Evolutionary conservation across 2,797 vertebrate genomes (phyloP).

Genomic region (Podarcis lilfordi): DNA sequence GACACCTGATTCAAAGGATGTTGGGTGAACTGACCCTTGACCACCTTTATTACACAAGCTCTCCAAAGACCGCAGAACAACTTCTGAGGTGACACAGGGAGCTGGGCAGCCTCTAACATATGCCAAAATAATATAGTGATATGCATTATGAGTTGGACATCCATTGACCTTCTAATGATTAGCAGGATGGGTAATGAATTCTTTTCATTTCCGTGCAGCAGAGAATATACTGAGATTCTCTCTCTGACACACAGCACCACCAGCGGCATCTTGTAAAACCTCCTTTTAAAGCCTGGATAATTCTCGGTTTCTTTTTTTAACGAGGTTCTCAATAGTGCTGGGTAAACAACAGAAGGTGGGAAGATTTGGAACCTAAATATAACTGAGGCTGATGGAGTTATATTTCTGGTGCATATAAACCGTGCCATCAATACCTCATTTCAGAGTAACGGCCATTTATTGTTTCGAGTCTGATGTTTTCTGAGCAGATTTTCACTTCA

Average conservation of each 20-base stretch:
- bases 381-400: constrained; percentile 60
- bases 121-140: neutral
- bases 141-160: neutral
- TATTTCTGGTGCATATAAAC: constrained; percentile 69
- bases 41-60: neutral
- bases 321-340: constrained; percentile 52
- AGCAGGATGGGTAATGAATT: neutral
- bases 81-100: neutral
- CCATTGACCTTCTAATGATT: neutral
- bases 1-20: neutral
- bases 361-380: constrained; percentile 70
- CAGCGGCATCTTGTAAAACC: constrained; percentile 36
- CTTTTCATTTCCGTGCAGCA: constrained; percentile 28
- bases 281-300: constrained; percentile 54
- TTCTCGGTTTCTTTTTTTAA: constrained; percentile 62
- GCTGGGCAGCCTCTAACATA: too few species aligned
- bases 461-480: constrained; percentile 53
- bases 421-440: constrained; percentile 64
- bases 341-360: constrained; percentile 67
- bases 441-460: constrained; percentile 45
- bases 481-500: constrained; percentile 42
- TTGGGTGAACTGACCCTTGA: too few species aligned
- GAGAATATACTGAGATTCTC: constrained; percentile 17
- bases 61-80: neutral
- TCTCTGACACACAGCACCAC: neutral